These are phyloP conservation scores for Strigamia transsilvanica DNA, from an alignment of 2,888 invertebrate genomes.

Conservation along the genomic window DNA sequence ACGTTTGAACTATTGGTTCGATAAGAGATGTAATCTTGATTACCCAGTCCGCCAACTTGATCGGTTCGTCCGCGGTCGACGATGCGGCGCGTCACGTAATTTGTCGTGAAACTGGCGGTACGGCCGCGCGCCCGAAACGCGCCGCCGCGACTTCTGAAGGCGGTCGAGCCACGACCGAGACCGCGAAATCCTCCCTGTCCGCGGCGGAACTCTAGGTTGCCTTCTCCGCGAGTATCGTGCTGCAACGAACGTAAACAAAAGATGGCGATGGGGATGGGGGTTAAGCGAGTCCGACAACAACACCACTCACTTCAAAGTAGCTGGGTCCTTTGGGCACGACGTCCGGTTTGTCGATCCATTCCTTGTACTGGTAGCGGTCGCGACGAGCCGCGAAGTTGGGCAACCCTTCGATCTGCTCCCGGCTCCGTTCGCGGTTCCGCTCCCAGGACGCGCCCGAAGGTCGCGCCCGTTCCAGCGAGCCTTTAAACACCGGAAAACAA, in stretches of 20 bases:
- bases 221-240: slow-evolving; percentile 53
- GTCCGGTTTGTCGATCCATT: slow-evolving; percentile 61
- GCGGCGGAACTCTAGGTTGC: background rate
- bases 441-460: background rate
- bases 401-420: slow-evolving; percentile 50
- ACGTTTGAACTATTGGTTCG: background rate
- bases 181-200: slow-evolving; percentile 28
- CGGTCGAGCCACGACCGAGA: background rate
- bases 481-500: background rate
- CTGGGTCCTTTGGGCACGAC: slow-evolving; percentile 60
- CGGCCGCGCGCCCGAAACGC: slow-evolving; percentile 17
- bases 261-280: too few species aligned
- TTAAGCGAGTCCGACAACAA: too few species aligned
- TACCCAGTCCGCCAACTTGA: slow-evolving; percentile 15
- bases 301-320: slow-evolving; percentile 60
- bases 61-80: background rate
- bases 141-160: slow-evolving; percentile 2
- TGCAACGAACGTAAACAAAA: too few species aligned
- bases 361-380: slow-evolving; percentile 61
- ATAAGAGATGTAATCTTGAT: background rate
- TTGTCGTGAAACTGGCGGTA: background rate
- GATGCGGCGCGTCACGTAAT: background rate
- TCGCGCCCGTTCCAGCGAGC: background rate
- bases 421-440: background rate
- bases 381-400: slow-evolving; percentile 57